Evolutionary conservation across 2,888 invertebrate genomes (phyloP).

Genomic region (Mimas tiliae): DNA sequence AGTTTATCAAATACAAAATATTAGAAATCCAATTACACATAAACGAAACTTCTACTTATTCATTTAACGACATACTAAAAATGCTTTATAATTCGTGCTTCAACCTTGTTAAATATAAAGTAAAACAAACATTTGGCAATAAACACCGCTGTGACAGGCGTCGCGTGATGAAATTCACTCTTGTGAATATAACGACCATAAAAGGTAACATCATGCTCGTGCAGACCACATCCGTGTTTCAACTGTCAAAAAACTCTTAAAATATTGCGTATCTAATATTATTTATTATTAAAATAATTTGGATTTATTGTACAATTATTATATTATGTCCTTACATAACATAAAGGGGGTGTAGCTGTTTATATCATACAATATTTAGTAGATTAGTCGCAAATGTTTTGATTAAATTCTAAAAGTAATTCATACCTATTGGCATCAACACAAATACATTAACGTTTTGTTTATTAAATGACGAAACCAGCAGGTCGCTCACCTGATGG

Average conservation of each 20-base stretch:
- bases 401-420: too few relatives aligned
- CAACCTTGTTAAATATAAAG: conserved; percentile 2
- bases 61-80: neutral
- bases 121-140: conserved; percentile 19
- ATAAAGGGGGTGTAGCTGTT: neutral
- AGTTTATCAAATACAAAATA: too few relatives aligned
- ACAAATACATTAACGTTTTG: too few relatives aligned
- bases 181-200: conserved; percentile 35
- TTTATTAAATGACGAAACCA: too few relatives aligned
- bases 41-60: neutral
- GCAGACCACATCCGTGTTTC: conserved; percentile 21
- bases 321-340: neutral
- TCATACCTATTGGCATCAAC: too few relatives aligned
- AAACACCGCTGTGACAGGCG: conserved; percentile 16
- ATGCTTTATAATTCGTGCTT: neutral
- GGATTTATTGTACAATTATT: neutral
- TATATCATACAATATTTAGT: neutral
- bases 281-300: conserved; percentile 11
- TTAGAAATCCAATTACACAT: neutral
- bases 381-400: neutral
- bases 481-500: too few relatives aligned
- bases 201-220: conserved; percentile 18
- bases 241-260: conserved; percentile 16
- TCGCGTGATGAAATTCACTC: conserved; percentile 26
- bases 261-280: conserved; percentile 6